Base-by-base conservation (phyloP, 2,113 vertebrate species). In the Spizaetus ornatus region DNA sequence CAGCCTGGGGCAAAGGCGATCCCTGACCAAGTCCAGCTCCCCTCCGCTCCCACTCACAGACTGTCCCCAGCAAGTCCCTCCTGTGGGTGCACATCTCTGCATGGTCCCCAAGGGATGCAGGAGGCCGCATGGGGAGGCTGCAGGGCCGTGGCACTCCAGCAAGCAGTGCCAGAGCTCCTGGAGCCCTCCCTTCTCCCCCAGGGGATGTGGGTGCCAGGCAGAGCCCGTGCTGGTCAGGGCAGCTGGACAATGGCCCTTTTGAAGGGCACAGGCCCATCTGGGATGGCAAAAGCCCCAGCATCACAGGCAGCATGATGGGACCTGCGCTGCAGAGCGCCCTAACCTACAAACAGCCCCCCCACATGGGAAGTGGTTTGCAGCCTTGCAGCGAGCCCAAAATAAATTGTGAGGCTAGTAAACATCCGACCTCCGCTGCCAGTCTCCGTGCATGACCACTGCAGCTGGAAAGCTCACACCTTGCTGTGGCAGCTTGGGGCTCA, bases 101-200 rank as follows among this genome's bases (percentile, higher is more conserved):
- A 7, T 0, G 0, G 17, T 34, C 15, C 42, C 86, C 3, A 3
- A 27, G 45, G 62, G 69, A 65, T 56, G 42, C 45, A 13, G 85
- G 18, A 90, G 12, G 55, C 36, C 20, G 0, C 55, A 10, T 1
- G 34, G 61, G 45, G 50, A 63, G 69, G 69, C 72, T 93, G 62
- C 2, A 1, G 70, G 40, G 23, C 40, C 4, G 1, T 4, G 16
- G 45, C 55, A 48, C 0, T 2, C 22, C 1, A 5, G 18, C 2
- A 1, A 74, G 36, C 0, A 6, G 11, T 53, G 42, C 34, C 3
- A 1, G 86, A 67, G 59, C 36, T 84, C 23, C n/a, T 29, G 0
- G 0, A 47, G 47, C 38, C 50, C 25, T 53, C 55, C 67, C 29
- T 31, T 43, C 38, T 67, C 3, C 62, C 16, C 23, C 23, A 11